These are phyloP conservation scores for Prochilodus magdalenae DNA, from an alignment of 2,113 vertebrate species.

Conservation along the genomic window DNA sequence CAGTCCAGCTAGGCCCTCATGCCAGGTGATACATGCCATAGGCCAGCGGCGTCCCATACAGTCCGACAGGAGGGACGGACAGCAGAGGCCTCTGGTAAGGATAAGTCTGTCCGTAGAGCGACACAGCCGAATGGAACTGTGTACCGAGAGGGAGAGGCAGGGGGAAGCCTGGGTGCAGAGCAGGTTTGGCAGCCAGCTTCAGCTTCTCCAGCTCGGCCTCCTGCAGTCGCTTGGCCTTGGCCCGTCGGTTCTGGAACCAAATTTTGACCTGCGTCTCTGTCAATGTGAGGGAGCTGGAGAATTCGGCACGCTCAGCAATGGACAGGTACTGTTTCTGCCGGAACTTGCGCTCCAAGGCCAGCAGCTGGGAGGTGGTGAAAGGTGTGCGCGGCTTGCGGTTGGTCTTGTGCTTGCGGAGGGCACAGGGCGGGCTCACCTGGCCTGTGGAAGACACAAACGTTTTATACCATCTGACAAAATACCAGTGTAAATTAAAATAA, in stretches of 20 bases:
- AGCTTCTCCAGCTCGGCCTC: conserved; percentile 80
- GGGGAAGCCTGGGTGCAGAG: conserved; percentile 68
- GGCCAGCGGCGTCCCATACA: conserved; percentile 72
- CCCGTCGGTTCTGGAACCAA: conserved; percentile 81
- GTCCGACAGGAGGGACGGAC: conserved; percentile 72
- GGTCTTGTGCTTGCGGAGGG: conserved; percentile 78
- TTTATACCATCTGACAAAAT: background rate
- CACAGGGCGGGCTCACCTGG: conserved; percentile 63
- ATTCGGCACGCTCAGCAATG: conserved; percentile 78
- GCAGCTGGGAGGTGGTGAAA: conserved; percentile 78
- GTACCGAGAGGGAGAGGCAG: conserved; percentile 70
- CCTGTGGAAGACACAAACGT: conserved; percentile 50
- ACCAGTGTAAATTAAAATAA: background rate
- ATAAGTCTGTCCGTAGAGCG: conserved; percentile 74
- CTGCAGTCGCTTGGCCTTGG: conserved; percentile 80
- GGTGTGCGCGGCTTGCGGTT: conserved; percentile 81
- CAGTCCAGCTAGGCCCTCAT: conserved; percentile 53
- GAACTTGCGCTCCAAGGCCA: conserved; percentile 79
- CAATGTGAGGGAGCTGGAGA: conserved; percentile 76
- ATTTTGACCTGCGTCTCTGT: conserved; percentile 82
- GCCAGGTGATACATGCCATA: conserved; percentile 78
- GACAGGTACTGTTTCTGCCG: conserved; percentile 81
- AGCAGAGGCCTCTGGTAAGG: conserved; percentile 71
- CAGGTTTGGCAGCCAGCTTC: conserved; percentile 73
- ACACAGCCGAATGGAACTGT: conserved; percentile 59